Evolutionary conservation across 2,888 invertebrate species (phyloP), one percentile per base, ranked within the genome.

Genomic region (Lithophane socia): DNA sequence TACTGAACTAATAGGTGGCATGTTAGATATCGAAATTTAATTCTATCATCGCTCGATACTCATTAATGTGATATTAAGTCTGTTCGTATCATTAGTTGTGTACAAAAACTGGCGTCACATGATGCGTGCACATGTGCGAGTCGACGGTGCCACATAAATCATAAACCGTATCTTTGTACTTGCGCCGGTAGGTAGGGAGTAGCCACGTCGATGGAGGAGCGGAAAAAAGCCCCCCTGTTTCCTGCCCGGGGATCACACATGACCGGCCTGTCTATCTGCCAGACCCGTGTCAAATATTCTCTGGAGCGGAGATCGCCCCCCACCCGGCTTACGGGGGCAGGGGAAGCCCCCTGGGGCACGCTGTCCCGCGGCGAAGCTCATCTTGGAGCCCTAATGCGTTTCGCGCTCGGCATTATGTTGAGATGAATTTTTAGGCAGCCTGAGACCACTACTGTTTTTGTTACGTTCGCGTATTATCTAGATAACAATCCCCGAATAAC

Each of bases 211-310:
- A 96, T 94, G 94, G 92, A 94, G 92, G 92, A 94, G 92, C 92
- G 95, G 95, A 95, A 96, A 96, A 96, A 96, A 96, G 92, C 92
- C 94, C 94, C 88, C 95, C 94, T 94, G 94, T 94, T 96, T 96
- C 96, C 96, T 95, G 95, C 92, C 94, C 93, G 94, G 95, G 95
- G 96, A 96, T 96, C 96, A 96, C 96, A 96, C 96, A 96, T 96
- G 96, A 96, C 96, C 96, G 96, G 95, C 93, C 96, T 96, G 96
- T 96, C 96, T 96, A 96, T 96, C 96, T 96, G 96, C 96, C 96
- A 96, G 96, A 96, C 96, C 96, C 96, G 95, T 96, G 96, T 96
- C 96, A 96, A 96, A 96, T 96, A 96, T 96, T 95, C 96, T 96
- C 96, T 96, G 95, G 95, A 96, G 96, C 96, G 96, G 94, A 96